A percentile compares a stretch with the other conserved stretches of the same genome.
Conservation (phyloP, 2,888 invertebrate species). For the Clepsis dumicolana region DNA sequence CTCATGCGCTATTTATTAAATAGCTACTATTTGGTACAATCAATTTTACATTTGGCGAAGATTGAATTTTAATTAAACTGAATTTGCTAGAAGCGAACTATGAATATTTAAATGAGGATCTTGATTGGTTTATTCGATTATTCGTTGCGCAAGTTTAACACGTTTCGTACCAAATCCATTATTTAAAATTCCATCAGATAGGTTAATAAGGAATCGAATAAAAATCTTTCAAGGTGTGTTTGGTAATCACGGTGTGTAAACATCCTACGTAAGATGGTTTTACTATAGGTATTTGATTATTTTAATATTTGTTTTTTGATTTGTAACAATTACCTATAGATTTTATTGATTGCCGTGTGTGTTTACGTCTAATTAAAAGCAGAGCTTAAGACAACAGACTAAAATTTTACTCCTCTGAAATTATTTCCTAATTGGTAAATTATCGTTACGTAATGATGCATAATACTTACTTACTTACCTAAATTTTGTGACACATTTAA, state of each 20-base stretch:
- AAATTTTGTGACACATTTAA: too few relatives aligned
- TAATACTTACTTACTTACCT: too few relatives aligned
- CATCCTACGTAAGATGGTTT: background rate
- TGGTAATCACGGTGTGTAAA: background rate
- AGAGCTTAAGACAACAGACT: too few relatives aligned
- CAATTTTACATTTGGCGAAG: slow-evolving; percentile 4
- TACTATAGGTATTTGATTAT: background rate
- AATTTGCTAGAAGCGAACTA: slow-evolving; percentile 17
- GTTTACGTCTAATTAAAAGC: too few relatives aligned
- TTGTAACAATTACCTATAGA: too few relatives aligned
- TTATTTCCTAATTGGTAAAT: too few relatives aligned
- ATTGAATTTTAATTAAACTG: slow-evolving; percentile 9
- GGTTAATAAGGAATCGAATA: slow-evolving; percentile 18
- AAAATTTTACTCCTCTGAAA: too few relatives aligned
- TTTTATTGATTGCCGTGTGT: too few relatives aligned
- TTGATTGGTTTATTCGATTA: slow-evolving; percentile 27
- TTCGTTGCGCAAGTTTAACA: slow-evolving; percentile 21
- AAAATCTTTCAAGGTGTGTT: slow-evolving; percentile 7
- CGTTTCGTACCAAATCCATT: slow-evolving; percentile 9
- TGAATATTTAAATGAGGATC: slow-evolving; percentile 32
- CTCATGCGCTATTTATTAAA: background rate
- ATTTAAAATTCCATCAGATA: slow-evolving; percentile 21
- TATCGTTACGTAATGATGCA: too few relatives aligned
- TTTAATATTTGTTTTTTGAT: background rate
- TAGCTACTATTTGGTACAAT: slow-evolving; percentile 4